Evolutionary conservation across 2,888 invertebrate genomes (phyloP).

Genomic region (Polydesmus complanatus): DNA sequence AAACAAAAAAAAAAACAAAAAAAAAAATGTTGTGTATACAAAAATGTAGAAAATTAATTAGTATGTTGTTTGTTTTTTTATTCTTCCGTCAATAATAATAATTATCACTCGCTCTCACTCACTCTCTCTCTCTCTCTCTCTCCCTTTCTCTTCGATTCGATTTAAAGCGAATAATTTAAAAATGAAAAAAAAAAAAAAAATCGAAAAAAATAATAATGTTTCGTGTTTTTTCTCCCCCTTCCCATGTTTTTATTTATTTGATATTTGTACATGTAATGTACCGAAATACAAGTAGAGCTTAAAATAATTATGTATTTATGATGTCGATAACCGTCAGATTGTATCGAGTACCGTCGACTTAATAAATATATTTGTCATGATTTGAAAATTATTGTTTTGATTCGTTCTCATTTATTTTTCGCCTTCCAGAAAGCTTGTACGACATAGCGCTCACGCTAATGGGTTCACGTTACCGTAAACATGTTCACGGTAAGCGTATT

Average conservation of each 20-base stretch:
- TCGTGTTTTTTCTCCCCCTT: slow-evolving; percentile 13
- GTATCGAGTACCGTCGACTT: slow-evolving; percentile 18
- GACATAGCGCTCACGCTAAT: too few species aligned
- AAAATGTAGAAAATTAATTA: too few species aligned
- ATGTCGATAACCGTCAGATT: slow-evolving; percentile 19
- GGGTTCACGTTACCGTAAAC: too few species aligned
- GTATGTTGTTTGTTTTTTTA: too few species aligned
- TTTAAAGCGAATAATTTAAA: neutral
- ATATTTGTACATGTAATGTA: slow-evolving; percentile 20
- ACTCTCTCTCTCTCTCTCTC: too few species aligned
- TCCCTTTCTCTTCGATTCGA: neutral
- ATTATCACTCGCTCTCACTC: too few species aligned
- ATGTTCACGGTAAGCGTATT: too few species aligned
- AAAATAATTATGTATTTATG: slow-evolving; percentile 20
- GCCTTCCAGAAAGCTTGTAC: neutral
- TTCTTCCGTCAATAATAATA: too few species aligned
- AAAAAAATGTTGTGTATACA: too few species aligned
- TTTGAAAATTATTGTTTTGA: slow-evolving; percentile 6
- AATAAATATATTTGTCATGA: slow-evolving; percentile 20
- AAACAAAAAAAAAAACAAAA: too few species aligned
- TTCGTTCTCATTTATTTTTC: neutral
- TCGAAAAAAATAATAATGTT: slow-evolving; percentile 4
- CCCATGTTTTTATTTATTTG: slow-evolving; percentile 16
- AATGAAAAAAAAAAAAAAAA: slow-evolving; percentile 10
- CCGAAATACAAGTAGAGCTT: slow-evolving; percentile 18